A percentile compares a stretch with the other conserved stretches of the same genome.
phyloP scores from a whole-genome alignment of 2,113 vertebrate genomes.

The Myxocyprinus asiaticus region DNA sequence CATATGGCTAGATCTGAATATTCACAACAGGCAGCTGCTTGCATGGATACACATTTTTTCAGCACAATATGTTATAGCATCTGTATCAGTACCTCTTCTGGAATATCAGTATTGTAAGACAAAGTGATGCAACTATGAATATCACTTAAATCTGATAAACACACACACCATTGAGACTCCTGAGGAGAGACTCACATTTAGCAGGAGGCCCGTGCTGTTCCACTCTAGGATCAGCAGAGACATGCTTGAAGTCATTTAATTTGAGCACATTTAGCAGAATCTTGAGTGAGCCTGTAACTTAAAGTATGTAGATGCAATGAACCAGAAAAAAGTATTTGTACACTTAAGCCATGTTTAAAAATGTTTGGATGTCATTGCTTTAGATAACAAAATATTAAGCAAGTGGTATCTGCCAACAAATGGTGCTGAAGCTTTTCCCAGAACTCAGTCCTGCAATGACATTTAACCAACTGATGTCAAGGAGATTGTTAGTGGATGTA shows the following conservation, averaged over 20 bases:
- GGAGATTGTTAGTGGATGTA: too few relatives aligned
- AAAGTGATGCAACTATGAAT: not conserved
- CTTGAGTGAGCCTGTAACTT: not conserved
- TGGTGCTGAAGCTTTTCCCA: too few relatives aligned
- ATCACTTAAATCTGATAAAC: too few relatives aligned
- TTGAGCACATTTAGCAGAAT: slow-evolving; percentile 34
- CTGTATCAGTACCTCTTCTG: not conserved
- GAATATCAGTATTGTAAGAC: slow-evolving; percentile 2
- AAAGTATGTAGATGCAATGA: too few relatives aligned
- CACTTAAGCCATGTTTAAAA: too few relatives aligned
- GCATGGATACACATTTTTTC: slow-evolving; percentile 13
- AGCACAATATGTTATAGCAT: slow-evolving; percentile 27
- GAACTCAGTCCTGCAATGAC: too few relatives aligned
- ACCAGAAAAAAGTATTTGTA: too few relatives aligned
- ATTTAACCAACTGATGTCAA: too few relatives aligned
- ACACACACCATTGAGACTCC: not conserved
- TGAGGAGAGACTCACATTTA: slow-evolving; percentile 11
- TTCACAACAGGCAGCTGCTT: slow-evolving; percentile 21
- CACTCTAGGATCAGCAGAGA: not conserved
- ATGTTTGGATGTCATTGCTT: too few relatives aligned
- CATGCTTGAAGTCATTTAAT: slow-evolving; percentile 44
- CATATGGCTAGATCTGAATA: not conserved
- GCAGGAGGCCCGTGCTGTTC: slow-evolving; percentile 31
- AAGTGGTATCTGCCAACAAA: too few relatives aligned
- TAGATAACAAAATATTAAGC: too few relatives aligned